These are phyloP conservation scores for Peromyscus attwateri DNA, from an alignment of 2,797 vertebrate species.

Conservation along the genomic window DNA sequence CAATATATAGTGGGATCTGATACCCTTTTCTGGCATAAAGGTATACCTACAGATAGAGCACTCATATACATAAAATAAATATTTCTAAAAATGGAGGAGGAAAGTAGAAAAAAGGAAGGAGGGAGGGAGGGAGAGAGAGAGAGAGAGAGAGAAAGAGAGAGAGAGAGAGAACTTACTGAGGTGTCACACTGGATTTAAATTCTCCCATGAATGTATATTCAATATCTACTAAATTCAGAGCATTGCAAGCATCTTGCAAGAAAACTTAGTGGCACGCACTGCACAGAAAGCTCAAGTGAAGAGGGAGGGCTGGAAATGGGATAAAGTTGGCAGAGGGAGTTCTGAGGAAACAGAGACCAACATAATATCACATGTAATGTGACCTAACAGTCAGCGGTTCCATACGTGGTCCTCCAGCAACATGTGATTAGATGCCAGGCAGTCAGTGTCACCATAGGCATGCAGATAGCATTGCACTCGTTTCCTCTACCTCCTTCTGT, in stretches of 20 bases:
- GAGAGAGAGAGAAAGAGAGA: too few relatives aligned
- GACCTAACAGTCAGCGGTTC: neutral
- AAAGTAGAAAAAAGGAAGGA: neutral
- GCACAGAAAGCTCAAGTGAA: neutral
- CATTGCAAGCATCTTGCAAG: neutral
- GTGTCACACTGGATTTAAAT: neutral
- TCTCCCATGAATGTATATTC: neutral
- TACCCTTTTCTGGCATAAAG: neutral
- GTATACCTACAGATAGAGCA: neutral
- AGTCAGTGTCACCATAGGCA: neutral
- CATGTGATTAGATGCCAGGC: neutral
- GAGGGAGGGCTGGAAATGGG: neutral
- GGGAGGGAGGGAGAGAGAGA: too few relatives aligned
- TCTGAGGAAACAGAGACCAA: neutral
- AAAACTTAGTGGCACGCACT: neutral
- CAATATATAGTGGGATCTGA: neutral
- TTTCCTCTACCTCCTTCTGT: neutral
- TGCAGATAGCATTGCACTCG: neutral
- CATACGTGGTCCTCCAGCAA: neutral
- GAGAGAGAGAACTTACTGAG: conserved; percentile 7
- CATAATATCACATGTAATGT: neutral
- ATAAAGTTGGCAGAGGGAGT: neutral
- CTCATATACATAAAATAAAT: neutral
- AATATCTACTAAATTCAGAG: neutral
- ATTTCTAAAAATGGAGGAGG: neutral